Evolutionary conservation across 92 coral and sea anemone genomes (phyloP).

Genomic region (Chrysogorgia sp.): DNA sequence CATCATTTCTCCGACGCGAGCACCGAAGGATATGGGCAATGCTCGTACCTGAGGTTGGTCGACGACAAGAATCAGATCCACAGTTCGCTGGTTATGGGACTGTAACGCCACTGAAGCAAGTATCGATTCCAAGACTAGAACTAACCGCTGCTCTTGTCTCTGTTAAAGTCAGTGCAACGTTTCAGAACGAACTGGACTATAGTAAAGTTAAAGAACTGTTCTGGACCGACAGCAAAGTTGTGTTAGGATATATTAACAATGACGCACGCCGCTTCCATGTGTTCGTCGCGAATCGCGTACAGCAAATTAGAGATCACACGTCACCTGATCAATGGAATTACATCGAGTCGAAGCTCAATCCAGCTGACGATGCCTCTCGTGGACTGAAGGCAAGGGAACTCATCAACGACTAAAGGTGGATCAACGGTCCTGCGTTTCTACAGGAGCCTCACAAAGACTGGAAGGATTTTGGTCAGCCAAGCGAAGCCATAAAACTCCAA

Average conservation of each 20-base stretch:
- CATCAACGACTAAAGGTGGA: no score
- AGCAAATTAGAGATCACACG: slow-evolving; percentile 64
- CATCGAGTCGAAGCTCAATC: no score
- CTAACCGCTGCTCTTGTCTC: slow-evolving; percentile 61
- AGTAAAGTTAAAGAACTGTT: slow-evolving; percentile 1
- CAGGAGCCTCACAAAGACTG: slow-evolving; percentile 58
- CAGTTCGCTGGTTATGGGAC: slow-evolving; percentile 62
- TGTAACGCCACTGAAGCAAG: slow-evolving; percentile 53
- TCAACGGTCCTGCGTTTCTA: slow-evolving; percentile 63
- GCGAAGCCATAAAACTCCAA: neutral
- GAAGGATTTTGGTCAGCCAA: neutral
- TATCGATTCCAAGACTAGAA: no score
- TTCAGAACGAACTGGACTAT: slow-evolving; percentile 44
- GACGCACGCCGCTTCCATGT: no score
- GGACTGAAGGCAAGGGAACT: no score
- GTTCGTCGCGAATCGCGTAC: slow-evolving; percentile 70
- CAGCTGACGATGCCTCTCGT: no score
- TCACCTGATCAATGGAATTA: slow-evolving; percentile 67
- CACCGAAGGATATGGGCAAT: slow-evolving; percentile 9
- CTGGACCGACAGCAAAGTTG: slow-evolving; percentile 61
- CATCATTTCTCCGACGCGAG: no score
- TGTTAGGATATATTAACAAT: no score
- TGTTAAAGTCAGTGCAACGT: slow-evolving; percentile 29
- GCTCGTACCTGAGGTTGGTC: slow-evolving; percentile 20
- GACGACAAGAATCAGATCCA: slow-evolving; percentile 44